These are phyloP conservation scores for Madoqua kirkii DNA, from an alignment of 2,113 vertebrate species.

Conservation along the genomic window DNA sequence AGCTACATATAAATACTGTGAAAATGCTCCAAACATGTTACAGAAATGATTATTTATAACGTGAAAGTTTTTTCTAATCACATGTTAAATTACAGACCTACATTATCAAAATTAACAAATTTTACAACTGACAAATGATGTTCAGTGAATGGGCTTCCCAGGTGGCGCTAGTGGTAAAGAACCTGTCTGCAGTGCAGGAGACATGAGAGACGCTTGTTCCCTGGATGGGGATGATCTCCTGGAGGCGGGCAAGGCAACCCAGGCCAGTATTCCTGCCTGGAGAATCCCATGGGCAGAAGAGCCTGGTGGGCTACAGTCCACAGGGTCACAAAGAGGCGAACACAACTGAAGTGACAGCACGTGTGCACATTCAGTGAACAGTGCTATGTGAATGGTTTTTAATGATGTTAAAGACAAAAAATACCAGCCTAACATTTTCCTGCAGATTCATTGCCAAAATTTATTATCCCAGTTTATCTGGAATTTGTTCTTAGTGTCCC, in stretches of 20 bases:
- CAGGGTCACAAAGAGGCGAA: background rate
- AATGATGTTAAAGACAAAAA: background rate
- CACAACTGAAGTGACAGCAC: background rate
- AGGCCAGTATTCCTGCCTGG: background rate
- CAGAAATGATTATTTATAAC: constrained; percentile 26
- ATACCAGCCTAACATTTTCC: background rate
- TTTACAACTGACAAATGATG: background rate
- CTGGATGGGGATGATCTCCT: background rate
- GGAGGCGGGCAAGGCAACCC: background rate
- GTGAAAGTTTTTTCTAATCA: background rate
- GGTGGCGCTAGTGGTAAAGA: background rate
- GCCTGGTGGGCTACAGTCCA: background rate
- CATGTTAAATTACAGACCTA: background rate
- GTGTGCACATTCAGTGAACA: background rate
- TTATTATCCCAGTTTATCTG: background rate
- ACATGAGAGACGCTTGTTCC: background rate
- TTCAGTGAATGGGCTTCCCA: background rate
- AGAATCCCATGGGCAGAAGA: background rate
- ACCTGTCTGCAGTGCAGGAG: background rate
- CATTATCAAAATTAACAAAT: background rate
- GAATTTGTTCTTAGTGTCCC: background rate
- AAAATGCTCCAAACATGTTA: background rate
- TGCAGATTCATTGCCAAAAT: background rate
- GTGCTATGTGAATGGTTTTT: background rate
- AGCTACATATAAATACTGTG: background rate